Conservation (phyloP, 2,797 vertebrate genomes). For the Tokudaia muenninki region DNA sequence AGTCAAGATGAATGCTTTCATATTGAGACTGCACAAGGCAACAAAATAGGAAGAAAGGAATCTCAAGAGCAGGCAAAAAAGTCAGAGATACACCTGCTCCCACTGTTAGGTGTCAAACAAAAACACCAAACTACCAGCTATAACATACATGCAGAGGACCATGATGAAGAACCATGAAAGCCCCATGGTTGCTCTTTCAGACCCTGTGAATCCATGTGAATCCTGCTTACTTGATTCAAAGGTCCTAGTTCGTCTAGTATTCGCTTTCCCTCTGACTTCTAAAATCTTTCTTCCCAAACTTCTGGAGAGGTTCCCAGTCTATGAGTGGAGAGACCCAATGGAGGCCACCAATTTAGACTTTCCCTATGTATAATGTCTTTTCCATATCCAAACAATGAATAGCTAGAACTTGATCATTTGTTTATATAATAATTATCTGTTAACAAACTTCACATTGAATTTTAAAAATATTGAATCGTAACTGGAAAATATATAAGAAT, state of each 20-base stretch:
- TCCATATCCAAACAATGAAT: neutral
- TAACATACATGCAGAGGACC: neutral
- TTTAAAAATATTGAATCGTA: conserved; percentile 20
- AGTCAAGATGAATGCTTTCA: neutral
- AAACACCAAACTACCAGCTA: neutral
- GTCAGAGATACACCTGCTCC: neutral
- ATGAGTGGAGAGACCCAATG: neutral
- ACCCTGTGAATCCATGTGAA: neutral
- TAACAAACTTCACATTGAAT: neutral
- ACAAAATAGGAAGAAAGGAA: neutral
- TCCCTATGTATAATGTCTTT: neutral
- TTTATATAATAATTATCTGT: neutral
- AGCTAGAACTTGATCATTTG: conserved; percentile 21
- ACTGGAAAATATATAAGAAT: neutral
- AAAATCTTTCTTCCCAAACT: neutral
- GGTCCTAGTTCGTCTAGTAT: neutral
- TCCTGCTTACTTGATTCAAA: neutral
- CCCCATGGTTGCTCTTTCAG: neutral
- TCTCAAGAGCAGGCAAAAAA: neutral
- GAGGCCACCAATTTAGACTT: neutral
- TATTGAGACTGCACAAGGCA: neutral
- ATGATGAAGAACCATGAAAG: neutral
- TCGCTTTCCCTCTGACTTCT: neutral
- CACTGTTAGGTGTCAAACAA: neutral
- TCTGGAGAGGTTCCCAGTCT: no score